Evolutionary conservation across 2,888 invertebrate genomes (phyloP).

Genomic region (Deroplatys truncata): DNA sequence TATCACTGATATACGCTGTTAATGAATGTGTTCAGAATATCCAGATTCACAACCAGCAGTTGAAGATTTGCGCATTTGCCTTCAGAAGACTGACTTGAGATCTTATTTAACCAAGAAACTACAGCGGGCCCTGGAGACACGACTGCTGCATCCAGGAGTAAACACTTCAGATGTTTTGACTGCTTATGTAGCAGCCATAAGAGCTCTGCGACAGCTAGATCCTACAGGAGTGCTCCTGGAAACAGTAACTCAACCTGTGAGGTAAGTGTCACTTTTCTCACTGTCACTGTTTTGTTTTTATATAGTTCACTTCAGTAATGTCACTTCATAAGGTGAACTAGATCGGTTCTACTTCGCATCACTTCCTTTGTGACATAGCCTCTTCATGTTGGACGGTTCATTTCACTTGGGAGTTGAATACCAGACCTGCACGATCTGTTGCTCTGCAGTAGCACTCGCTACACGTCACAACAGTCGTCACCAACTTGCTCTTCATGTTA

Average conservation of each 20-base stretch:
- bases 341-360: too few species aligned
- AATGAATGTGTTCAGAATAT: constrained; percentile 60
- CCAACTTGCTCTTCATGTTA: too few species aligned
- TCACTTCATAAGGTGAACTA: too few species aligned
- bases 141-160: constrained; percentile 89
- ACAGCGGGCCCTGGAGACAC: constrained; percentile 76
- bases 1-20: background rate
- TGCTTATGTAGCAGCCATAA: constrained; percentile 93
- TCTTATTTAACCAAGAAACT: constrained; percentile 71
- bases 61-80: constrained; percentile 80
- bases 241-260: constrained; percentile 88
- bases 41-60: constrained; percentile 93
- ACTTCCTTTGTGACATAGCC: too few species aligned
- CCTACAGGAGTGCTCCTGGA: constrained; percentile 91
- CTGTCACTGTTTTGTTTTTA: too few species aligned
- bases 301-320: too few species aligned
- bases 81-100: constrained; percentile 81
- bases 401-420: too few species aligned
- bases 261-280: too few species aligned
- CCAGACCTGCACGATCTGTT: too few species aligned
- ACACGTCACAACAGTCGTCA: too few species aligned
- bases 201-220: constrained; percentile 87
- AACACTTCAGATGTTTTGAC: constrained; percentile 94
- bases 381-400: too few species aligned
- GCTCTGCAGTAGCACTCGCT: too few species aligned